Evolutionary conservation across 1,140 invertebrate genomes (phyloP).

Genomic region (Doryteuthis pealeii): DNA sequence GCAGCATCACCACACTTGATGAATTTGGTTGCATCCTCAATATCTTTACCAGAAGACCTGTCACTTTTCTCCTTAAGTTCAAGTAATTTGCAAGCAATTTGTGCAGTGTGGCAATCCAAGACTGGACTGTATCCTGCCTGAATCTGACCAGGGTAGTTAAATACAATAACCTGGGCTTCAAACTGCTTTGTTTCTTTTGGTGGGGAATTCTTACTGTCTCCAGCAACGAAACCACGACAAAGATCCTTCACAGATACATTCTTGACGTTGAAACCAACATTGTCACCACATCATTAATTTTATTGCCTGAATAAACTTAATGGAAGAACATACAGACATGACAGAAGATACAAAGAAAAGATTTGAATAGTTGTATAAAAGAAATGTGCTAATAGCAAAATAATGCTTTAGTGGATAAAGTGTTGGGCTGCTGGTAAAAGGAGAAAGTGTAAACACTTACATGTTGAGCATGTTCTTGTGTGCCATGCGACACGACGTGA

Average conservation of each 20-base stretch:
- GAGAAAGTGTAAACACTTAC: no score
- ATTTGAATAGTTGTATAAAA: no score
- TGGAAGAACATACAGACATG: no score
- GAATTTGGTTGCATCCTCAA: slow-evolving; percentile 67
- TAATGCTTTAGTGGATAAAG: no score
- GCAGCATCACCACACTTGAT: slow-evolving; percentile 93
- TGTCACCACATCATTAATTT: no score
- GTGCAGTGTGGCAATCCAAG: slow-evolving; percentile 97
- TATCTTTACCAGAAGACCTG: slow-evolving; percentile 82
- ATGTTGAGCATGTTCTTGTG: no score
- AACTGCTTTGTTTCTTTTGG: slow-evolving; percentile 81
- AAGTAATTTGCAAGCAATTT: slow-evolving; percentile 97
- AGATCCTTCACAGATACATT: slow-evolving; percentile 98
- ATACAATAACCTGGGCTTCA: slow-evolving; percentile 71
- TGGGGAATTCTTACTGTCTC: slow-evolving; percentile 94
- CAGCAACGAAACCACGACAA: slow-evolving; percentile 93
- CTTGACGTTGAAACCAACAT: slow-evolving; percentile 99
- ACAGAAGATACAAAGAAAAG: no score
- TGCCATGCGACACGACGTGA: no score
- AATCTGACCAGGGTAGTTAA: slow-evolving; percentile 98
- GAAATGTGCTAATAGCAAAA: no score
- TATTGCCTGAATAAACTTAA: no score
- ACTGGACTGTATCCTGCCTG: slow-evolving; percentile 96
- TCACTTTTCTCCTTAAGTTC: slow-evolving; percentile 98
- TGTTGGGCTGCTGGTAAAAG: no score